These are phyloP conservation scores for Rhipidura dahli DNA, from an alignment of 2,113 vertebrate genomes.

Conservation along the genomic window DNA sequence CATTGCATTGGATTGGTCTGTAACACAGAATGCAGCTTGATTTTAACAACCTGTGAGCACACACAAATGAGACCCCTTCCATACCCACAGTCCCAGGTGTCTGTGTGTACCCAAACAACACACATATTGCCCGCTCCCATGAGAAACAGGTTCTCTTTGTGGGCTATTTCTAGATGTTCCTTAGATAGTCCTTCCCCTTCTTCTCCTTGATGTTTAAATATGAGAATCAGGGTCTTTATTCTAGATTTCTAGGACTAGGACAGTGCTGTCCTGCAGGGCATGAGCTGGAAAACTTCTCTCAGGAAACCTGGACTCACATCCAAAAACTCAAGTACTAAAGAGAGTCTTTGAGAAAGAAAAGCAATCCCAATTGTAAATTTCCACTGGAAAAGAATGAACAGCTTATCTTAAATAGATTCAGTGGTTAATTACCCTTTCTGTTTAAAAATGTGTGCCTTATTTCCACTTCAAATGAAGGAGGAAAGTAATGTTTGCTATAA, in stretches of 20 bases:
- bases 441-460: conserved; percentile 62
- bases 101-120: background rate
- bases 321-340: background rate
- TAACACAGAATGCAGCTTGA: background rate
- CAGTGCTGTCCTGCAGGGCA: background rate
- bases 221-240: background rate
- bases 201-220: background rate
- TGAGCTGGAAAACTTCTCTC: background rate
- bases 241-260: background rate
- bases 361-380: conserved; percentile 53
- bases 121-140: rapidly evolving
- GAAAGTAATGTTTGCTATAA: conserved; percentile 43
- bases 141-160: background rate
- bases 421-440: conserved; percentile 64
- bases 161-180: background rate
- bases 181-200: background rate
- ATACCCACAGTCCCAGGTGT: background rate
- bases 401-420: conserved; percentile 58
- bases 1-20: background rate
- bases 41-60: background rate
- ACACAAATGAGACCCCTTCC: background rate
- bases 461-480: conserved; percentile 58
- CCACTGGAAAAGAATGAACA: conserved; percentile 24
- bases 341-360: conserved; percentile 7
- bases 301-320: background rate